Percentiles rank a stretch among this genome's conserved stretches.
These are phyloP conservation scores for Brevimyrus niger DNA, from an alignment of 2,113 vertebrate species.

Conservation along the genomic window DNA sequence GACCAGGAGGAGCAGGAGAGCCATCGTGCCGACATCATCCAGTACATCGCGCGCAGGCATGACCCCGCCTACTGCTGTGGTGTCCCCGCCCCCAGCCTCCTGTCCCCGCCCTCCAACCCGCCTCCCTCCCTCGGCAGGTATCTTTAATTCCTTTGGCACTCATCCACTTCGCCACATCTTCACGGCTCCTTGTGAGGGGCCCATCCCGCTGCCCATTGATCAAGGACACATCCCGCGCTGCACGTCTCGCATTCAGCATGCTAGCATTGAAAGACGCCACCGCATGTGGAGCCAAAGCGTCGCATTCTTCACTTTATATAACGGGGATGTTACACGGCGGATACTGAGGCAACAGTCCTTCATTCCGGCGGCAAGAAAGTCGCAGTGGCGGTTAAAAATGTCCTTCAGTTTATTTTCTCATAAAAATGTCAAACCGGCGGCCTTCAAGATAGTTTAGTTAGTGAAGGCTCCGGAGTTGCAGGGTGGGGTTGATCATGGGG, in stretches of 20 bases:
- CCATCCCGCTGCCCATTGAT: conserved; percentile 32
- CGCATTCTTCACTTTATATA: neutral
- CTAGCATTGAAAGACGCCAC: neutral
- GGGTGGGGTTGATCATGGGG: neutral
- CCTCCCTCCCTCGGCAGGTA: conserved; percentile 95
- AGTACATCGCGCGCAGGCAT: conserved; percentile 81
- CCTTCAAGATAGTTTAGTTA: neutral
- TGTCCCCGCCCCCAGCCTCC: conserved; percentile 54
- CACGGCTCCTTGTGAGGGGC: conserved; percentile 30
- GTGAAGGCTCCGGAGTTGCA: neutral
- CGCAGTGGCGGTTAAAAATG: neutral
- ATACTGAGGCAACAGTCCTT: neutral
- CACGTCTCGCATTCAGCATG: neutral
- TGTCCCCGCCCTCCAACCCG: conserved; percentile 72
- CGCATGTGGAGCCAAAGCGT: neutral
- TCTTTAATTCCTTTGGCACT: conserved; percentile 80
- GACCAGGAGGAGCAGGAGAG: conserved; percentile 77
- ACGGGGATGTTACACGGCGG: neutral
- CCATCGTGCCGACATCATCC: conserved; percentile 79
- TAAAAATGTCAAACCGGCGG: neutral
- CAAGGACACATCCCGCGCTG: neutral
- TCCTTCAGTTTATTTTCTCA: neutral
- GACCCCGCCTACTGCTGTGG: conserved; percentile 59
- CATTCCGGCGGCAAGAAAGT: neutral
- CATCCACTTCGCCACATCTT: conserved; percentile 46